Conservation (phyloP, 2,113 vertebrate species). For the Ctenomys sociabilis region DNA sequence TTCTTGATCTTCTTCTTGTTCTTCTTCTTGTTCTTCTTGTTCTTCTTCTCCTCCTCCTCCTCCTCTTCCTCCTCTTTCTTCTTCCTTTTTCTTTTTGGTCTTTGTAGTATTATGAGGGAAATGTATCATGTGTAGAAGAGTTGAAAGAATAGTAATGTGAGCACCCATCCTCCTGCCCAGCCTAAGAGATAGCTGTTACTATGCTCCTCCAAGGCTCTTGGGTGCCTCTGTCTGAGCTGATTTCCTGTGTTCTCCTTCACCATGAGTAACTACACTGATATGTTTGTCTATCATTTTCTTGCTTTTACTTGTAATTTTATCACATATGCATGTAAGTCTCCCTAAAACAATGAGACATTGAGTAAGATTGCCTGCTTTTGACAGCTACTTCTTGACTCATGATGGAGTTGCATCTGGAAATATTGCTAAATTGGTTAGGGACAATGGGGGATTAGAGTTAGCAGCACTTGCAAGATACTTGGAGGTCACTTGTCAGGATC, state of each 20-base stretch:
- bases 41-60: too few relatives aligned
- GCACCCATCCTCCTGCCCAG: not conserved
- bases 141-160: slow-evolving; percentile 23
- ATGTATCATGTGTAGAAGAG: not conserved
- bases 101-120: slow-evolving; percentile 16
- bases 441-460: not conserved
- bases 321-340: not conserved
- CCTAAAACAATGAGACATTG: not conserved
- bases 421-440: not conserved
- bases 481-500: not conserved
- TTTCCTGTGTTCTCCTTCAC: not conserved
- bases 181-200: slow-evolving; percentile 22
- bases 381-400: not conserved
- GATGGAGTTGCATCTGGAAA: not conserved
- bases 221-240: not conserved
- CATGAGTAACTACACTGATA: not conserved
- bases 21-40: too few relatives aligned
- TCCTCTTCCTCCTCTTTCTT: too few relatives aligned
- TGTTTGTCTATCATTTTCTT: slow-evolving; percentile 12
- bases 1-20: too few relatives aligned
- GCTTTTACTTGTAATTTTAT: slow-evolving; percentile 12
- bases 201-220: not conserved
- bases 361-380: slow-evolving; percentile 21
- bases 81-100: too few relatives aligned
- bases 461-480: not conserved